phyloP scores from a whole-genome alignment of 1,140 invertebrate genomes.

The Euschistus heros region DNA sequence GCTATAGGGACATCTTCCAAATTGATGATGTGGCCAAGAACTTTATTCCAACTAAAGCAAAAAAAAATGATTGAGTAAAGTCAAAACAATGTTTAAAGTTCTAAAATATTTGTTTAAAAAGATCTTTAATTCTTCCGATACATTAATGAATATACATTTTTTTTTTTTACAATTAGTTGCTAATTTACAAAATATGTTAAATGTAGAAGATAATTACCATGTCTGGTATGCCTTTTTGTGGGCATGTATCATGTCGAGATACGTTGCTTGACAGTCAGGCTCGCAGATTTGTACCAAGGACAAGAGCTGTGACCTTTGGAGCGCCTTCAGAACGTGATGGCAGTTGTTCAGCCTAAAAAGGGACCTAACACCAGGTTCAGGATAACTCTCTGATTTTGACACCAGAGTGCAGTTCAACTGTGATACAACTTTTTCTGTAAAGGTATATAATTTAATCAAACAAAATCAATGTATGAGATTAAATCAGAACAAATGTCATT shows the following conservation, averaged over 20 bases:
- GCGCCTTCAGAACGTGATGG: conserved; percentile 81
- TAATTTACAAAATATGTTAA: too few relatives aligned
- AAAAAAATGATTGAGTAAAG: conserved; percentile 13
- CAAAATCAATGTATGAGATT: neutral
- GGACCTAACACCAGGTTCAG: conserved; percentile 66
- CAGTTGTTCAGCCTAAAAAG: conserved; percentile 87
- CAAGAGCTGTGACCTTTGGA: conserved; percentile 71
- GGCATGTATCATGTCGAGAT: conserved; percentile 69
- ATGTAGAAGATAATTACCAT: conserved; percentile 41
- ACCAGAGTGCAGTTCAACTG: conserved; percentile 73
- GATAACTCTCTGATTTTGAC: conserved; percentile 73
- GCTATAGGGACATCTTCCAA: conserved; percentile 52
- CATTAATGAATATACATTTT: neutral
- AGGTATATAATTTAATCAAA: conserved; percentile 15
- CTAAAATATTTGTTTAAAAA: neutral
- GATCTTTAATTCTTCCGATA: neutral
- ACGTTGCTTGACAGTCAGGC: conserved; percentile 70
- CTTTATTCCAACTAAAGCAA: conserved; percentile 62
- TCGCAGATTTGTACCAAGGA: conserved; percentile 67
- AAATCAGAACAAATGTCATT: neutral
- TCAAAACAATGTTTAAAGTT: neutral
- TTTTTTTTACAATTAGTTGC: too few relatives aligned
- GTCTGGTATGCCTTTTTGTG: conserved; percentile 66
- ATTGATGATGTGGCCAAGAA: conserved; percentile 57
- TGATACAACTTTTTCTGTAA: conserved; percentile 67